Evolutionary conservation across 2,113 vertebrate genomes (phyloP).

Genomic region (Otocyon megalotis): DNA sequence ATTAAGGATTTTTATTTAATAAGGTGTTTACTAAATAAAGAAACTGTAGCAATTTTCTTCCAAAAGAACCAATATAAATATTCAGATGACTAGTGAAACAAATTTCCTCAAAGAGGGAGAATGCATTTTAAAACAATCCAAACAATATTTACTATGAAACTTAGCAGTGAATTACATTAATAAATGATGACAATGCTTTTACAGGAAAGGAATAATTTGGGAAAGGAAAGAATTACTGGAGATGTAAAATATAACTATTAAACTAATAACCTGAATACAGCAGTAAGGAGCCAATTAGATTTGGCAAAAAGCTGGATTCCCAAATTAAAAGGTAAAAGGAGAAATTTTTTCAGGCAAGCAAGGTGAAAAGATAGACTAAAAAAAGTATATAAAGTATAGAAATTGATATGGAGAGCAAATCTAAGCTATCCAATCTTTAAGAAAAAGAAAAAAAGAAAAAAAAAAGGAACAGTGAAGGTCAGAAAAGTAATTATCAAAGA

Average conservation of each 20-base stretch:
- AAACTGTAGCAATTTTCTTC: constrained; percentile 6
- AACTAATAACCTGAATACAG: background rate
- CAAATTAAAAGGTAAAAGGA: background rate
- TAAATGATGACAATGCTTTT: background rate
- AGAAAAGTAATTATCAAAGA: background rate
- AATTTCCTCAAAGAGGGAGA: background rate
- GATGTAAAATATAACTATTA: background rate
- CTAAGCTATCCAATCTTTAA: background rate
- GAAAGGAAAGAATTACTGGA: background rate
- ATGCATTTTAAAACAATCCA: background rate
- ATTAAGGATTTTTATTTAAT: constrained; percentile 42
- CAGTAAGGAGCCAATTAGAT: background rate
- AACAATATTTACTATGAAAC: background rate
- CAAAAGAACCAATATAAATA: background rate
- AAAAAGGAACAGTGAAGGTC: background rate
- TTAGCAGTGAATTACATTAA: background rate
- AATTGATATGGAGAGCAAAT: background rate
- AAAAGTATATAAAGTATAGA: background rate
- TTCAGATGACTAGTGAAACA: background rate
- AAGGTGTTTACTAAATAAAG: background rate
- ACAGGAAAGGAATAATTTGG: background rate
- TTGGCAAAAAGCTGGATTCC: background rate
- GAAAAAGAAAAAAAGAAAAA: background rate
- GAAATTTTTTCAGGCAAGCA: background rate
- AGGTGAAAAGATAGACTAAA: background rate